Conservation (phyloP, 2,888 invertebrate genomes). For the Aphodius sticticus region DNA sequence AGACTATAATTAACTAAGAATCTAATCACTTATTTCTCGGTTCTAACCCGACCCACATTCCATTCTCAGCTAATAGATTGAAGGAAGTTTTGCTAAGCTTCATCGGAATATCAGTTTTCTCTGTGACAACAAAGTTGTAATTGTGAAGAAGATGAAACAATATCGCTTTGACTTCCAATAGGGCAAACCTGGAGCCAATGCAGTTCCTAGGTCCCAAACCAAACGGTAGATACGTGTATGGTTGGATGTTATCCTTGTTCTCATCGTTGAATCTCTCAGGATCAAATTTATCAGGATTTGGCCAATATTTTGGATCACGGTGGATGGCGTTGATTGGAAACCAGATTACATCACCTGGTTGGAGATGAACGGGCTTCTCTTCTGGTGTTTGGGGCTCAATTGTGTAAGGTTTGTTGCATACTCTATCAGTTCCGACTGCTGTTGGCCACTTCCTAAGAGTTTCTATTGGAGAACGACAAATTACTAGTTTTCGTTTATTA, state of each 20-base stretch:
- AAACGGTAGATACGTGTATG: slow-evolving; percentile 64
- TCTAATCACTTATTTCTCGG: slow-evolving; percentile 33
- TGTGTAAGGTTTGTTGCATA: slow-evolving; percentile 45
- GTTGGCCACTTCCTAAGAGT: slow-evolving; percentile 51
- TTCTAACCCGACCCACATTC: slow-evolving; percentile 51
- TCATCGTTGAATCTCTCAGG: slow-evolving; percentile 60
- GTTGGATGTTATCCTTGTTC: slow-evolving; percentile 58
- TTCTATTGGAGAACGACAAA: slow-evolving; percentile 35
- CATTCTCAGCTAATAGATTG: slow-evolving; percentile 47
- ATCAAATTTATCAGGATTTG: slow-evolving; percentile 61
- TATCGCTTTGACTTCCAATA: slow-evolving; percentile 53
- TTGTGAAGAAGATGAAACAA: slow-evolving; percentile 49
- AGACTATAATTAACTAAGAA: background rate
- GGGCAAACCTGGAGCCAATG: slow-evolving; percentile 59
- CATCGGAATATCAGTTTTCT: slow-evolving; percentile 51
- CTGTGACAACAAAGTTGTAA: slow-evolving; percentile 50
- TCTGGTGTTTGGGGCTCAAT: slow-evolving; percentile 42
- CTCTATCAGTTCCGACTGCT: slow-evolving; percentile 42
- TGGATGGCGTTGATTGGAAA: slow-evolving; percentile 58
- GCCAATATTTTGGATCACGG: slow-evolving; percentile 57
- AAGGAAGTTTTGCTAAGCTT: slow-evolving; percentile 42
- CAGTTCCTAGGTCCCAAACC: slow-evolving; percentile 65
- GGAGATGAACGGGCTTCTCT: slow-evolving; percentile 40
- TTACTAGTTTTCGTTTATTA: background rate
- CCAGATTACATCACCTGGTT: slow-evolving; percentile 51